Evolutionary conservation across 2,113 vertebrate species (phyloP).

Genomic region (human (Homo sapiens)): DNA sequence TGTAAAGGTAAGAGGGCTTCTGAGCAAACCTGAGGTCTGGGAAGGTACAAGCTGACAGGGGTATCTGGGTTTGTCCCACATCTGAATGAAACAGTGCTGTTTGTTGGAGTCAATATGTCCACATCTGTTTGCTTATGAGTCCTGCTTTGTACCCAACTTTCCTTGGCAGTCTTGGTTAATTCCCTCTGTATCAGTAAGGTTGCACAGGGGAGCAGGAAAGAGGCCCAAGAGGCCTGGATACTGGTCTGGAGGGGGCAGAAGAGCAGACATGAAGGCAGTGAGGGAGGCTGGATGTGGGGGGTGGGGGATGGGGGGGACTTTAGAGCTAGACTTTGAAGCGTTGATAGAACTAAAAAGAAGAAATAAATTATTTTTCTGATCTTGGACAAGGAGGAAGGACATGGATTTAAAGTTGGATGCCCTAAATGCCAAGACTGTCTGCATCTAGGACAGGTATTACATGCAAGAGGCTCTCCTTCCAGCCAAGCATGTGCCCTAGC

Average conservation of each 20-base stretch:
- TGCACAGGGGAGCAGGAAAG: background rate
- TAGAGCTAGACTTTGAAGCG: background rate
- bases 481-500: background rate
- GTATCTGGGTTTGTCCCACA: background rate
- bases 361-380: background rate
- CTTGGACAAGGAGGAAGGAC: background rate
- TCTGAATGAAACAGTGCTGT: background rate
- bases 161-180: background rate
- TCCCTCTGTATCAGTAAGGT: background rate
- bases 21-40: background rate
- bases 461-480: background rate
- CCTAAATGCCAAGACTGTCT: background rate
- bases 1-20: background rate
- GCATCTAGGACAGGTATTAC: background rate
- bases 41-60: background rate
- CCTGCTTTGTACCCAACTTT: background rate
- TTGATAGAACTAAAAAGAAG: background rate
- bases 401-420: slow-evolving; percentile 8
- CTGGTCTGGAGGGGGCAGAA: background rate
- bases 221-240: background rate
- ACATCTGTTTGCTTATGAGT: background rate
- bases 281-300: background rate
- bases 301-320: background rate
- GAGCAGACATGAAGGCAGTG: background rate
- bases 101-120: background rate